Base-by-base conservation (phyloP, 1,140 invertebrate species). In the Hylyphantes graminicola region DNA sequence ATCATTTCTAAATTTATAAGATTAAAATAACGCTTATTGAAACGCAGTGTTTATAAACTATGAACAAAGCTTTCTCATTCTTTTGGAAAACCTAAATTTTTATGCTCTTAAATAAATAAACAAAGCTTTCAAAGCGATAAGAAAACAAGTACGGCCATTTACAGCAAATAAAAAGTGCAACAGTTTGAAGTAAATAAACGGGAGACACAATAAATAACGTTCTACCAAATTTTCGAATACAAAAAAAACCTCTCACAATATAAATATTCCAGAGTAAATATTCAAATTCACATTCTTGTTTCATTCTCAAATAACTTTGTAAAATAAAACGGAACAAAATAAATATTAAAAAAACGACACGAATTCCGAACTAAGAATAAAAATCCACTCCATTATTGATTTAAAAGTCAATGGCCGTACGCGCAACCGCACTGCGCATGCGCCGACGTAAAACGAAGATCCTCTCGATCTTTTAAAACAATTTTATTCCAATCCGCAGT, bases 401-500 rank as follows among this genome's bases (percentile, higher is more conserved):
- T 83, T 83, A 50, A 70, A 83, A 83, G 80, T 83, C 80, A 83
- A 83, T 83, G 80, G 70, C 80, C 75, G 57, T 83, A 83, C 70
- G 80, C 75, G 80, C 80, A 67, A n/a, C 59, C 12, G 11, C 11
- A 48, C 21, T 55, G 72, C 80, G 80, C 80, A 75, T 83, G 80
- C 80, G 68, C 80, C 19, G 21, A 9, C 67, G 65, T 50, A 67
- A 67, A 65, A 65, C 55, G 35, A 59, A 83, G 74, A 70, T 59
- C 64, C 72, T 74, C 17, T 19, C 51, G 59, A 70, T 35, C 35
- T 35, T 83, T 83, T 75, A 74, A 83, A 81, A 83, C 64, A 70
- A 83, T 74, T 83, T 83, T 83, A 74, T 74, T 83, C 75, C 80
- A 74, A 83, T 83, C 80, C 80, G n/a, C 59, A 57, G 80, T 83